phyloP scores from a whole-genome alignment of 2,888 invertebrate genomes.

The Tribolium freemani region DNA sequence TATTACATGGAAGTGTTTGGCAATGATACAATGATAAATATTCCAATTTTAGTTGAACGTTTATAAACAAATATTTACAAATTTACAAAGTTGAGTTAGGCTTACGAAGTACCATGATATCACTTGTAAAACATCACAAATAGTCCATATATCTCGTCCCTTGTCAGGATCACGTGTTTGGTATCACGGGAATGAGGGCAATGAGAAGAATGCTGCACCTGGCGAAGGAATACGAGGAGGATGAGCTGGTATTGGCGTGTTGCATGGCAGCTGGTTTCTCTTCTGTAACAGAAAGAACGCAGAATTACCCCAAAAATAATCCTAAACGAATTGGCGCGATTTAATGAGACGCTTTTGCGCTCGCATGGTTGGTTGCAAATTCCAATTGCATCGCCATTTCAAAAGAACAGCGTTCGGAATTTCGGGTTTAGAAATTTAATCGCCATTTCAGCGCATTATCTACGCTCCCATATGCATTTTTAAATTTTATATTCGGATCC shows the following conservation, averaged over 20 bases:
- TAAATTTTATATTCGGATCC: neutral
- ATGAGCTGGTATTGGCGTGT: slow-evolving; percentile 73
- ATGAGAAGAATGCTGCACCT: slow-evolving; percentile 58
- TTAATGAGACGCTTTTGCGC: slow-evolving; percentile 30
- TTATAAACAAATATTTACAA: slow-evolving; percentile 55
- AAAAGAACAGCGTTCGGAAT: slow-evolving; percentile 22
- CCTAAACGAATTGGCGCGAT: slow-evolving; percentile 17
- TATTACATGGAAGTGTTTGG: slow-evolving; percentile 55
- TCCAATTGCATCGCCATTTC: slow-evolving; percentile 23
- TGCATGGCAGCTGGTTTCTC: slow-evolving; percentile 83
- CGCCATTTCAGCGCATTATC: neutral
- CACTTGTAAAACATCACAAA: slow-evolving; percentile 48
- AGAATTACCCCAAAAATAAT: slow-evolving; percentile 25
- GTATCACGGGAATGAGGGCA: slow-evolving; percentile 52
- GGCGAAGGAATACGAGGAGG: slow-evolving; percentile 55
- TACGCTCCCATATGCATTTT: no score
- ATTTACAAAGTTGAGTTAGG: slow-evolving; percentile 52
- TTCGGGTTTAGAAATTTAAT: slow-evolving; percentile 24
- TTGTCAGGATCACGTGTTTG: slow-evolving; percentile 54
- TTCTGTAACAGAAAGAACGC: slow-evolving; percentile 69
- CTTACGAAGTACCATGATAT: slow-evolving; percentile 46
- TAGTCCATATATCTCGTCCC: slow-evolving; percentile 29
- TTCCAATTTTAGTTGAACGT: slow-evolving; percentile 33
- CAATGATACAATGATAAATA: slow-evolving; percentile 45
- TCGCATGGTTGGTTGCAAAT: slow-evolving; percentile 18